A percentile compares a stretch with the other conserved stretches of the same genome.
These are phyloP conservation scores for Tetrax tetrax DNA, from an alignment of 2,113 vertebrate genomes.

Conservation along the genomic window DNA sequence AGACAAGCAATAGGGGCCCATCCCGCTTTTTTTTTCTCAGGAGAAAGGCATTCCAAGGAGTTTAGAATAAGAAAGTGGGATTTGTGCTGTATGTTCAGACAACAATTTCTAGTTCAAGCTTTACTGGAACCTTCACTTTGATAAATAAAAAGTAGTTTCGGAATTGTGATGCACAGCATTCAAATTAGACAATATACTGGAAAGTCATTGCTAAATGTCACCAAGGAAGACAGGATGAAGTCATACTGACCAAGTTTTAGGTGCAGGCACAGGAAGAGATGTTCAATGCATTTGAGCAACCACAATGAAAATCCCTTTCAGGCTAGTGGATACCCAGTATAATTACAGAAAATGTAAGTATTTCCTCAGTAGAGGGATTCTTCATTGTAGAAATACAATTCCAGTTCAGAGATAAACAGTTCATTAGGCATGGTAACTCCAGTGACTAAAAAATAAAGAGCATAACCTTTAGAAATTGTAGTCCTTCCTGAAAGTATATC, in stretches of 20 bases:
- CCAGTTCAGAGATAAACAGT: background rate
- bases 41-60: background rate
- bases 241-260: background rate
- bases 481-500: background rate
- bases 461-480: background rate
- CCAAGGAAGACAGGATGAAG: background rate
- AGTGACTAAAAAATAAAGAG: background rate
- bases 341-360: background rate
- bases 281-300: background rate
- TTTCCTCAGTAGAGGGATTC: background rate
- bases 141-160: background rate
- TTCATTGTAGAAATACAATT: background rate
- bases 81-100: background rate
- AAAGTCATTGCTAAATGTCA: background rate
- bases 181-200: background rate
- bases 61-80: background rate
- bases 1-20: background rate
- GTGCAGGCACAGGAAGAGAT: fast-evolving
- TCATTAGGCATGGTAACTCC: background rate
- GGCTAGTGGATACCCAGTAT: background rate
- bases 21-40: background rate
- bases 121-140: background rate
- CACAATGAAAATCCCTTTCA: background rate
- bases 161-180: background rate
- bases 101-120: background rate